phyloP scores from a whole-genome alignment of 2,113 vertebrate genomes.

The Megatriorchis doriae region DNA sequence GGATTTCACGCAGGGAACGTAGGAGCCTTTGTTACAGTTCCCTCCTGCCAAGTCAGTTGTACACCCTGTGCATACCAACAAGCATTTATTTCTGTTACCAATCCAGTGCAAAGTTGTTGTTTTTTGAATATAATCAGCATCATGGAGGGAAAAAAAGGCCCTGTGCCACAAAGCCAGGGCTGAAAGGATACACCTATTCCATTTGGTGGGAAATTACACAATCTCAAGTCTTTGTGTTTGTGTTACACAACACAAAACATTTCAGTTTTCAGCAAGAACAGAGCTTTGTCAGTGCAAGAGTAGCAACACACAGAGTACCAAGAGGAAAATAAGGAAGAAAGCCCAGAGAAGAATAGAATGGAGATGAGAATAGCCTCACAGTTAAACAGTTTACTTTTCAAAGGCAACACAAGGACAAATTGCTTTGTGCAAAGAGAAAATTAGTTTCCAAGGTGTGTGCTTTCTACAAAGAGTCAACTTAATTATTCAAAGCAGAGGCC shows the following conservation, averaged over 20 bases:
- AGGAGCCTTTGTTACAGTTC: background rate
- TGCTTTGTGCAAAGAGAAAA: conserved; percentile 73
- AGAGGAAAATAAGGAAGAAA: background rate
- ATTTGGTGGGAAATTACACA: background rate
- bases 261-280: background rate
- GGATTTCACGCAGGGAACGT: background rate
- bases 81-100: background rate
- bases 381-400: conserved; percentile 76
- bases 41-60: background rate
- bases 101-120: background rate
- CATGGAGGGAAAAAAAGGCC: background rate
- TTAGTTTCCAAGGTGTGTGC: conserved; percentile 73
- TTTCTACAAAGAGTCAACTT: conserved; percentile 77
- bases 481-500: conserved; percentile 84
- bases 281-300: background rate
- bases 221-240: background rate
- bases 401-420: conserved; percentile 83
- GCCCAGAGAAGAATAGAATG: conserved; percentile 9
- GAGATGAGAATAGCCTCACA: conserved; percentile 42
- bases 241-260: background rate
- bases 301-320: background rate
- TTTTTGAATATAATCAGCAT: background rate
- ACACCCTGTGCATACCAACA: background rate
- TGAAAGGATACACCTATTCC: background rate
- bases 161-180: background rate